Percentiles rank a stretch among this genome's conserved stretches.
Evolutionary conservation across 2,113 vertebrate genomes (phyloP).

Genomic region (Ondatra zibethicus): DNA sequence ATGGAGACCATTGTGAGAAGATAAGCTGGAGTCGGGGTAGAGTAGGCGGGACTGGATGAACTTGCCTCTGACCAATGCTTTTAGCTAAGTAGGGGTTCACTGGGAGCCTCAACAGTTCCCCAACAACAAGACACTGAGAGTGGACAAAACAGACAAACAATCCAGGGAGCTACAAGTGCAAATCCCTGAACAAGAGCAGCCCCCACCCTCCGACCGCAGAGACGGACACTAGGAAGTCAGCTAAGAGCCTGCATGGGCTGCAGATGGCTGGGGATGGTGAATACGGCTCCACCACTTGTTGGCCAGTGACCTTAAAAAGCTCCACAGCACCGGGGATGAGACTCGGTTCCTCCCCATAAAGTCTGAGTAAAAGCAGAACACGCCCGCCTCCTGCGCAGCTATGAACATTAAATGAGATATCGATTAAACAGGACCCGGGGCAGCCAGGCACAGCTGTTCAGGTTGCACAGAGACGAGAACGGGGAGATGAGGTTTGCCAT

Average conservation of each 20-base stretch:
- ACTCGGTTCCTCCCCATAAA: background rate
- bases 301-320: background rate
- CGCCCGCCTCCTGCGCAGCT: background rate
- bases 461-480: background rate
- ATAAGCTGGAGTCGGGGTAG: background rate
- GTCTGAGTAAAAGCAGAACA: background rate
- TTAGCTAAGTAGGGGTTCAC: conserved; percentile 5
- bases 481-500: rapidly evolving
- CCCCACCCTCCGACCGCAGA: conserved; percentile 10
- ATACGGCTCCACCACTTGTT: background rate
- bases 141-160: conserved; percentile 32
- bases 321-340: background rate
- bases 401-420: background rate
- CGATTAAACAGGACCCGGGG: background rate
- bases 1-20: conserved; percentile 16
- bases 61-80: conserved; percentile 27
- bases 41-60: conserved; percentile 52
- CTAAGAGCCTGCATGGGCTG: conserved; percentile 4
- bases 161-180: conserved; percentile 28
- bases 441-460: background rate
- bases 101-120: conserved; percentile 45
- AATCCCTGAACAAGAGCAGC: conserved; percentile 53
- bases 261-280: background rate
- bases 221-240: conserved; percentile 46
- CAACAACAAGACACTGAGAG: background rate